Base-by-base conservation (phyloP, 2,797 vertebrate genomes). In the Tarsius wallacei region DNA sequence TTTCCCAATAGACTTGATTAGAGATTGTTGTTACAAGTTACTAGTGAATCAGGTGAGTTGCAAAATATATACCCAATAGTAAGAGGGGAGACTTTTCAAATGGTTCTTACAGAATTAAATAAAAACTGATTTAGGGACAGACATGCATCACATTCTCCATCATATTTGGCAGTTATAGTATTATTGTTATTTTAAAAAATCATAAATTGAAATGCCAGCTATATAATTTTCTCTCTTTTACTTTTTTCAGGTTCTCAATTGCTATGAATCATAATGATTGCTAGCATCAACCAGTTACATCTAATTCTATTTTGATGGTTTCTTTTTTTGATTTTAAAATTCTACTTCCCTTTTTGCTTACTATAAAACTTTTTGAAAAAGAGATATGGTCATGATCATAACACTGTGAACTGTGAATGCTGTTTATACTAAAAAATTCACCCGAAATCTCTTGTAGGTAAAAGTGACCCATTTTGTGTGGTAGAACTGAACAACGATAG, bases 401-500 rank as follows among this genome's bases (percentile, higher is more conserved):
- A 68, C 28, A 33, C 21, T 86, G 51, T 66, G 57, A 96, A 64
- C 17, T 93, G 78, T 96, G 64, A 68, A 8, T 81, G 31, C 61
- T 71, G 31, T 82, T 84, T 90, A 63, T 68, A 91, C 26, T 97
- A 68, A 93, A 84, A 64, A 76, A 77, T 90, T 84, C 4, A 93
- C 87, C 59, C 16, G 13, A 59, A 95, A 96, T 98, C 55, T 97
- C 89, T 88, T 80, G 22, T 84, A 99, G 99, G 99, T 98, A 99
- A 99, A 99, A 99, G 99, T 98, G 99, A 99, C 98, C 99, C 99
- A 0, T 99, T 99, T 98, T 99, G 99, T 98, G 99, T 99, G 81
- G 99, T 99, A 96, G 99, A 99, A 98, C 98, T 99, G 98, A 99
- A 99, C 98, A 99, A 99, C 31, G 99, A 99, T 97, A 99, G 99